phyloP scores from a whole-genome alignment of 2,888 invertebrate genomes.

The Agrochola lychnidis region DNA sequence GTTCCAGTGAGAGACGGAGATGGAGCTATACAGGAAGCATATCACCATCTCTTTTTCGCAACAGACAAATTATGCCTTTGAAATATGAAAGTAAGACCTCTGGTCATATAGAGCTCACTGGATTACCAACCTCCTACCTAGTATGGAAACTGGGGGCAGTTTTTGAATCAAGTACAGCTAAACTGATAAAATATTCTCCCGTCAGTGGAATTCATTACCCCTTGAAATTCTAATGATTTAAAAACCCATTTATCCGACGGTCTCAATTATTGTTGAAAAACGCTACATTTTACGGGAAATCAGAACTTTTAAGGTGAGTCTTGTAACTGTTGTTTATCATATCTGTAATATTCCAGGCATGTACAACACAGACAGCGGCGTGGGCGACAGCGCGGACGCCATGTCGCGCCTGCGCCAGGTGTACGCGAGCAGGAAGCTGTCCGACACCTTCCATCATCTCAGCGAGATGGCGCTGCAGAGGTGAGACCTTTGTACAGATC shows the following conservation, averaged over 20 bases:
- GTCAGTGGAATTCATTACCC: neutral
- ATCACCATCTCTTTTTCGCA: neutral
- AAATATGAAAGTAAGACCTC: neutral
- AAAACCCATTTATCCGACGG: neutral
- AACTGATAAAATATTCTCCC: neutral
- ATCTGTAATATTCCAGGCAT: conserved; percentile 70
- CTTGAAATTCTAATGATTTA: neutral
- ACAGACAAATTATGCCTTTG: neutral
- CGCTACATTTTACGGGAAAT: neutral
- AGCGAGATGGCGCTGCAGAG: conserved; percentile 93
- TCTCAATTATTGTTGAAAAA: neutral
- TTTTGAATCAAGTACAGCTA: neutral
- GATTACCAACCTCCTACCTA: neutral
- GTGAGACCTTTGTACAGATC: conserved; percentile 53
- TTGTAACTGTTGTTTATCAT: neutral
- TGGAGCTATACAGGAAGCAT: neutral
- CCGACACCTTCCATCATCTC: conserved; percentile 94
- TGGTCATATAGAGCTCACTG: neutral
- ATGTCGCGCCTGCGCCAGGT: conserved; percentile 83
- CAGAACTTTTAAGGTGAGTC: neutral
- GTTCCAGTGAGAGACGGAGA: neutral
- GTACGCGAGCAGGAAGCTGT: conserved; percentile 92
- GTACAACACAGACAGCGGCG: conserved; percentile 87
- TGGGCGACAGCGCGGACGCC: conserved; percentile 87
- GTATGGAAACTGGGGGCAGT: neutral